These are phyloP conservation scores for Dione vanillae DNA, from an alignment of 2,888 invertebrate species.

Conservation along the genomic window DNA sequence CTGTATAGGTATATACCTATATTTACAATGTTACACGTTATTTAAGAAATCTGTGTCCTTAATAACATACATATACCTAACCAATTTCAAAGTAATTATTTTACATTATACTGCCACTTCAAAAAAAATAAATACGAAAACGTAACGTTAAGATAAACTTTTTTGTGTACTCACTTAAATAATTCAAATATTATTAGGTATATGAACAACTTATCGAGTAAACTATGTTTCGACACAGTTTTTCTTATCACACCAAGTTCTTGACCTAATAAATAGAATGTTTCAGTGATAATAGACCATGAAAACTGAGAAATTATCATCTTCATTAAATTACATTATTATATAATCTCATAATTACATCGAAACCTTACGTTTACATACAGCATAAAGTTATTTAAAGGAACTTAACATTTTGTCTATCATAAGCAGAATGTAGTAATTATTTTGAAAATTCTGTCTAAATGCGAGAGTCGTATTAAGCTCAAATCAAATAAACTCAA, in stretches of 20 bases:
- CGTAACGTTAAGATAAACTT: background rate
- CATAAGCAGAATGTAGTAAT: too few species aligned
- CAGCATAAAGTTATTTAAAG: background rate
- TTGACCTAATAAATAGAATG: constrained; percentile 29
- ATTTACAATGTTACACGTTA: too few species aligned
- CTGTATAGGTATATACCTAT: too few species aligned
- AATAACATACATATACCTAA: too few species aligned
- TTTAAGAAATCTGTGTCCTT: too few species aligned
- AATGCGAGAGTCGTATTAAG: too few species aligned
- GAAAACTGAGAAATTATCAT: background rate
- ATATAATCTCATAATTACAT: background rate
- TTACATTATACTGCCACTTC: background rate
- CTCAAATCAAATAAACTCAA: too few species aligned
- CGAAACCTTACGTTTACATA: background rate
- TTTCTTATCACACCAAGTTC: constrained; percentile 25
- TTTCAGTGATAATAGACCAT: constrained; percentile 1
- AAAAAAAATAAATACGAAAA: background rate
- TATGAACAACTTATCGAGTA: constrained; percentile 23
- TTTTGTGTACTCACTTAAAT: background rate
- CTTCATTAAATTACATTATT: background rate
- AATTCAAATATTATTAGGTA: constrained; percentile 19
- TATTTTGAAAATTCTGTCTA: too few species aligned
- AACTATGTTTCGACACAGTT: constrained; percentile 16
- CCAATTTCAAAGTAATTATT: background rate
- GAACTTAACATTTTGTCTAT: too few species aligned